These are phyloP conservation scores for Drosophila meridiana DNA, from an alignment of 2,888 invertebrate genomes.

Conservation along the genomic window DNA sequence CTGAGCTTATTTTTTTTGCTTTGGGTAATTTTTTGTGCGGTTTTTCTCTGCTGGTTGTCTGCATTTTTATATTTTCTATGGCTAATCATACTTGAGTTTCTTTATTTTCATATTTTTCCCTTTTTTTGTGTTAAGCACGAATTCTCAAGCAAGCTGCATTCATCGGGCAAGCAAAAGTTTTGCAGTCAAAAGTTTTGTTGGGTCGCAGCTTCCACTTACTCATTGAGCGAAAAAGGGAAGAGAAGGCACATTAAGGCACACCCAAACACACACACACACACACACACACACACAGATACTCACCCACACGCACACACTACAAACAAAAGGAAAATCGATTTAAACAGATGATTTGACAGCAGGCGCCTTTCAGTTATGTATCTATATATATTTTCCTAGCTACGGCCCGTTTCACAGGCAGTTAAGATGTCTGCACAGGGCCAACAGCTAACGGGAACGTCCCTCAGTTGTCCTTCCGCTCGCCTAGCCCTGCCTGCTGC, in stretches of 20 bases:
- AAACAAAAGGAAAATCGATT: conserved; percentile 72
- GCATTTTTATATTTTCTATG: conserved; percentile 2
- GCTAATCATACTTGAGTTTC: conserved; percentile 36
- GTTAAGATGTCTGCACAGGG: conserved; percentile 43
- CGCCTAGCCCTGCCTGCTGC: background rate
- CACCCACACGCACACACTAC: conserved; percentile 42
- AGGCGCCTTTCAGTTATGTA: conserved; percentile 36
- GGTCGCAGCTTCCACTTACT: conserved; percentile 5
- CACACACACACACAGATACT: conserved; percentile 5
- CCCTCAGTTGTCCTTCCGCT: conserved; percentile 47
- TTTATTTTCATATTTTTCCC: conserved; percentile 20
- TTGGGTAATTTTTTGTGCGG: background rate
- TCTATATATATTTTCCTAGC: conserved; percentile 42
- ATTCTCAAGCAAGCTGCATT: conserved; percentile 33
- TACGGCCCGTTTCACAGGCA: conserved; percentile 51
- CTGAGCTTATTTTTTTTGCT: background rate
- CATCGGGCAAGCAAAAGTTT: conserved; percentile 50
- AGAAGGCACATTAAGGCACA: conserved; percentile 26
- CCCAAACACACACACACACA: conserved; percentile 10
- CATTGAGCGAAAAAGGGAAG: conserved; percentile 11
- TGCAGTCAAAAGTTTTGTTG: conserved; percentile 20
- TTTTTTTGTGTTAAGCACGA: background rate
- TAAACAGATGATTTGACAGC: conserved; percentile 76
- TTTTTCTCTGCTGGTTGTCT: conserved; percentile 3
- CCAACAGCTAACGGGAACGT: conserved; percentile 16